These are phyloP conservation scores for Gymnopithys bicolor DNA, from an alignment of 2,797 vertebrate genomes.

Conservation along the genomic window DNA sequence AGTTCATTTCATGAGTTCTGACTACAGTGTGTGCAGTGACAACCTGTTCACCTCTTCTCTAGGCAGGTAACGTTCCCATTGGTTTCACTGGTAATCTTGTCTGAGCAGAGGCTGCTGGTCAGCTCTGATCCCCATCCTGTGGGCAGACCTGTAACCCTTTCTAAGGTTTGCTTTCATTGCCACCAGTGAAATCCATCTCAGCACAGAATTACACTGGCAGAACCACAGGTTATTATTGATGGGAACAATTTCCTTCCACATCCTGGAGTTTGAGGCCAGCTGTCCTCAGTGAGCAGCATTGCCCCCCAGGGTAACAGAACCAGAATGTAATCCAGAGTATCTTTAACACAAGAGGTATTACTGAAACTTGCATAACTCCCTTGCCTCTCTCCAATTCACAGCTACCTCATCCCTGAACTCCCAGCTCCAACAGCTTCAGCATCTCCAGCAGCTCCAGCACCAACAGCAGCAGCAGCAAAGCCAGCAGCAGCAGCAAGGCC, in stretches of 20 bases:
- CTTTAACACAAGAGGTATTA: background rate
- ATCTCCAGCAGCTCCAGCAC: conserved; percentile 94
- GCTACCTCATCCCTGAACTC: conserved; percentile 99
- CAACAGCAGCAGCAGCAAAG: conserved; percentile 85
- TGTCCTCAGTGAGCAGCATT: background rate
- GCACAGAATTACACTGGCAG: background rate
- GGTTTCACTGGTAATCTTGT: background rate
- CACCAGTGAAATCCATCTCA: background rate
- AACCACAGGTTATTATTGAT: background rate
- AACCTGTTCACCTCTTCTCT: background rate
- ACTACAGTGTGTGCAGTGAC: background rate
- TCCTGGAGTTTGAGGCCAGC: background rate
- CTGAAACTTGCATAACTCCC: background rate
- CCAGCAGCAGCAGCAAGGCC: conserved; percentile 79
- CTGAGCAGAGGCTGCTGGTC: background rate
- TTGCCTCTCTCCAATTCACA: conserved; percentile 74
- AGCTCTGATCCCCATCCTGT: background rate
- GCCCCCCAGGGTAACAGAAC: background rate
- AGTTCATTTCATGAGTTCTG: background rate
- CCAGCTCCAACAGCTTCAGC: conserved; percentile 98
- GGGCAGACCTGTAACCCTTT: background rate
- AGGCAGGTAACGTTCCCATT: background rate
- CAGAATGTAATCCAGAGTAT: background rate
- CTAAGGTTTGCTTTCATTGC: background rate
- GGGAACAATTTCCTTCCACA: background rate